phyloP scores from a whole-genome alignment of 1,140 invertebrate species.

The Aricia agestis region DNA sequence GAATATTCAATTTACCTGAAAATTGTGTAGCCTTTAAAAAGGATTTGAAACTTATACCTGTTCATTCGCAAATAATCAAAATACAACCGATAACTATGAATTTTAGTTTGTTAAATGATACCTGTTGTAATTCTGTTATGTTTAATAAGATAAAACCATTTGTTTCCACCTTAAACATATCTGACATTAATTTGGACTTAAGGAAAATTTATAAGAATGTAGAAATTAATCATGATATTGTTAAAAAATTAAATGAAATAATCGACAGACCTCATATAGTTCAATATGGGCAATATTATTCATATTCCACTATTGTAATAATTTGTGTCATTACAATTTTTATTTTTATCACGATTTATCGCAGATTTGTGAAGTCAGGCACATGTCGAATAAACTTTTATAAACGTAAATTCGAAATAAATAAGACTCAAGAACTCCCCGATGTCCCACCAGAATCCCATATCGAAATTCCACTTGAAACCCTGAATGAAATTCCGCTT shows the following conservation, averaged over 20 bases:
- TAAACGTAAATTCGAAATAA: not conserved
- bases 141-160: not conserved
- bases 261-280: slow-evolving; percentile 10
- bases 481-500: not conserved
- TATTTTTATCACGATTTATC: not conserved
- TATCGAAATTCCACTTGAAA: not conserved
- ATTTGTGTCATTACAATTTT: not conserved
- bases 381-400: not conserved
- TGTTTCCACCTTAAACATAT: not conserved
- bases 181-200: slow-evolving; percentile 3
- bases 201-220: slow-evolving; percentile 3
- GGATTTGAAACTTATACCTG: not conserved
- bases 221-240: not conserved
- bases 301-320: not conserved
- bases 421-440: not conserved
- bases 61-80: not conserved
- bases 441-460: not conserved
- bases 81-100: slow-evolving; percentile 2
- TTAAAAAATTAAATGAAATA: slow-evolving; percentile 7
- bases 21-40: slow-evolving; percentile 10
- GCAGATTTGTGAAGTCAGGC: not conserved
- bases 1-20: slow-evolving; percentile 8
- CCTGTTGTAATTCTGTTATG: slow-evolving; percentile 3
- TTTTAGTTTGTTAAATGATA: slow-evolving; percentile 7
- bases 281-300: slow-evolving; percentile 5